phyloP scores from a whole-genome alignment of 2,113 vertebrate genomes.

The Entomyzon cyanotis region DNA sequence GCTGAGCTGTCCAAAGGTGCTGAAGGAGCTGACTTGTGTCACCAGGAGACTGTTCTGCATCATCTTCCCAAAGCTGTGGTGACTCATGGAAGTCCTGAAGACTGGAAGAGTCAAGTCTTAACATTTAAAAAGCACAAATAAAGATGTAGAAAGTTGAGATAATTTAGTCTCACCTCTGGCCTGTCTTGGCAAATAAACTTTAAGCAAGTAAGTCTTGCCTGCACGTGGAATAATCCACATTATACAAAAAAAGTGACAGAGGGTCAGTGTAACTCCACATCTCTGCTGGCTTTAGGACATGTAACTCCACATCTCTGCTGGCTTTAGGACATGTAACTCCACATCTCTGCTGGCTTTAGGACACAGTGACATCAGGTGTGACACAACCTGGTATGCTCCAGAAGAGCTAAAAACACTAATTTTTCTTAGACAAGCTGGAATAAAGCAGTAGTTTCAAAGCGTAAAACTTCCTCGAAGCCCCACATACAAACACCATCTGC shows the following conservation, averaged over 20 bases:
- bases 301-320: not conserved
- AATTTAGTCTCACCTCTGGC: not conserved
- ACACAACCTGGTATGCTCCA: not conserved
- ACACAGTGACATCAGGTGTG: not conserved
- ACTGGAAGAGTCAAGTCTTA: not conserved
- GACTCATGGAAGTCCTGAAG: not conserved
- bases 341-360: not conserved
- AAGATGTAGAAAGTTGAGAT: not conserved
- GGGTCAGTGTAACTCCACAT: not conserved
- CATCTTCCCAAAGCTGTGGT: not conserved
- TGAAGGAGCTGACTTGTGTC: not conserved
- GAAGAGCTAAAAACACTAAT: not conserved
- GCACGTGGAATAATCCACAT: not conserved
- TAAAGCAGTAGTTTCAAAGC: conserved; percentile 6
- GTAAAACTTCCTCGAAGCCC: conserved; percentile 26
- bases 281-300: not conserved
- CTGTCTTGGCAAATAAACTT: not conserved
- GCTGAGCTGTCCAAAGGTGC: not conserved
- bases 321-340: no score
- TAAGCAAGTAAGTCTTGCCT: not conserved
- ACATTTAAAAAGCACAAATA: rapidly evolving
- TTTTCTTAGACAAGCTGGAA: not conserved
- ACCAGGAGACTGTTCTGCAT: not conserved
- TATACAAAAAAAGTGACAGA: not conserved
- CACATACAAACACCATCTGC: conserved; percentile 53